These are phyloP conservation scores for Chlamydotis undulata DNA, from an alignment of 2,113 vertebrate genomes.

Conservation along the genomic window DNA sequence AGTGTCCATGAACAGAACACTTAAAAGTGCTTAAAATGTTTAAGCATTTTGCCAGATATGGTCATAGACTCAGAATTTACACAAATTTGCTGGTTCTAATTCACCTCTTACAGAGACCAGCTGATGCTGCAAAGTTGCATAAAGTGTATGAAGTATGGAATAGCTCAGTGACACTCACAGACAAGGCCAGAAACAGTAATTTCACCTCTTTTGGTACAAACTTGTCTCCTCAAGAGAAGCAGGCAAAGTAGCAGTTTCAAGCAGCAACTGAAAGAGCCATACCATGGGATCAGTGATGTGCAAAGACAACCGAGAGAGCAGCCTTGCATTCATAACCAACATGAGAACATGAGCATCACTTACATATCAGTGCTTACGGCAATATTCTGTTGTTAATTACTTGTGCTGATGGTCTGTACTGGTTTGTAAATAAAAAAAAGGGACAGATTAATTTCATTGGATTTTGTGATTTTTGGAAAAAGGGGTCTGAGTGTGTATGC, in stretches of 20 bases:
- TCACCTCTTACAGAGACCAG: neutral
- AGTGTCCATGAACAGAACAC: neutral
- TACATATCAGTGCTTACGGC: rapidly evolving
- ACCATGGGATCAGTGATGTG: neutral
- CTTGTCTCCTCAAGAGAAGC: neutral
- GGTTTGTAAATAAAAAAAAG: neutral
- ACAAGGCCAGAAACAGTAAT: neutral
- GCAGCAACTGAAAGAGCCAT: neutral
- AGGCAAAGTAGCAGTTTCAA: neutral
- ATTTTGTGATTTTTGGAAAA: neutral
- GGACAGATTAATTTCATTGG: neutral
- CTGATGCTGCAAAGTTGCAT: neutral
- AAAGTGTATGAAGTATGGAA: neutral
- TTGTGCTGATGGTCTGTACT: neutral
- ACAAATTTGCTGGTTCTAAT: neutral
- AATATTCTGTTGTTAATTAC: neutral
- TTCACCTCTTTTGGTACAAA: neutral
- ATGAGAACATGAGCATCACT: rapidly evolving
- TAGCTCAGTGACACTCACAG: neutral
- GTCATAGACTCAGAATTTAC: neutral
- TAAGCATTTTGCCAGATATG: neutral
- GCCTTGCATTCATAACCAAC: neutral
- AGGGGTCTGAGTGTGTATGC: neutral
- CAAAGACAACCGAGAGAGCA: neutral
- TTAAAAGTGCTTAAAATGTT: neutral